Evolutionary conservation across 2,888 invertebrate species (phyloP), one percentile per base, ranked within the genome.

Genomic region (Torymus tubicola): DNA sequence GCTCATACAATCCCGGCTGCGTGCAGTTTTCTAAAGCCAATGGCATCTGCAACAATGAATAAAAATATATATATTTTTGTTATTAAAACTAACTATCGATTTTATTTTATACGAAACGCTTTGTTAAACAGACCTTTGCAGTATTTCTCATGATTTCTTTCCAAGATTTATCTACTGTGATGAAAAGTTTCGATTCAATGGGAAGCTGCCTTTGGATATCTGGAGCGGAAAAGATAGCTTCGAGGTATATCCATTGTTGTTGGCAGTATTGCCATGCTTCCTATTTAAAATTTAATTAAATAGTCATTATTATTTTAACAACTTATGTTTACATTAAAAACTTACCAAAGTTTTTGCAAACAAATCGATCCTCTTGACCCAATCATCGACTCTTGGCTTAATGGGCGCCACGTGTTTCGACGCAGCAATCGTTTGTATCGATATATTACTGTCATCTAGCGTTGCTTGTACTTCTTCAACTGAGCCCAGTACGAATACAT

Each of bases 191-290:
- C 0, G 97, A 96, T 90, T 98, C 98, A 85, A 95, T 94, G 0
- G 98, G 98, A 88, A 98, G 92, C 89, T 98, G 98, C 14, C 97
- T 94, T 89, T 98, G 97, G 85, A 98, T 98, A 88, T 98, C 98
- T 0, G 98, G 97, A 0, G 98, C 97, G 11, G 96, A 95, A 90
- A 98, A 98, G 87, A 98, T 98, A 0, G 97, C 97, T 90, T 98
- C 98, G 86, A 98, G 92, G 88, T 98, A 98, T 58, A 98, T 93
- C 98, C 98, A 98, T n/a, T 96, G 95, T 85, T 95, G 95, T 90
- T 98, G 98, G 86, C 97, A 97, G 80, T 94, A 93, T 85, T 93
- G 93, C 98, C 98, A 98, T 88, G 96, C 96, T 89, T 98, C 98
- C 96, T 96, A 87, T 75, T 87, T 75, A 86, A 83, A 73, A 14